phyloP scores from a whole-genome alignment of 2,888 invertebrate genomes.

The Athripsodes cinereus region DNA sequence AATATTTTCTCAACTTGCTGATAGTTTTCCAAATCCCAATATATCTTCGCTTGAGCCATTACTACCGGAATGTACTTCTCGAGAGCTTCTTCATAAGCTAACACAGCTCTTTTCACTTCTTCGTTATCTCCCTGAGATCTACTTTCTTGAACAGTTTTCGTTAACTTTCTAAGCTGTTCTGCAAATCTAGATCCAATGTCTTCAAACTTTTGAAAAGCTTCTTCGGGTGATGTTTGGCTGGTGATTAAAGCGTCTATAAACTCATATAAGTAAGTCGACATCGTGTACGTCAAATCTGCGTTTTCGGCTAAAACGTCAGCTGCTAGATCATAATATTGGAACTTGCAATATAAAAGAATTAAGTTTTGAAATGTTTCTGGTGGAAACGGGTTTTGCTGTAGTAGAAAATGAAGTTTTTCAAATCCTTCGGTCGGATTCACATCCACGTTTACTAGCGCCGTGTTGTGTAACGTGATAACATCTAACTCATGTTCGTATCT shows the following conservation, averaged over 20 bases:
- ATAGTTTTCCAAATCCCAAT: slow-evolving; percentile 96
- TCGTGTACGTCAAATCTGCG: slow-evolving; percentile 90
- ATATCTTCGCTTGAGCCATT: slow-evolving; percentile 99
- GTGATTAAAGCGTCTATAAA: slow-evolving; percentile 95
- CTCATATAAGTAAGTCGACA: slow-evolving; percentile 91
- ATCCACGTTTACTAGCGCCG: slow-evolving; percentile 87
- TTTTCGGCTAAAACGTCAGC: slow-evolving; percentile 98
- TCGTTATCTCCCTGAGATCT: slow-evolving; percentile 84
- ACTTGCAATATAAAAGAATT: slow-evolving; percentile 89
- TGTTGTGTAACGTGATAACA: slow-evolving; percentile 95
- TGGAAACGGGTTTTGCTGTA: slow-evolving; percentile 95
- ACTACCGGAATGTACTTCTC: slow-evolving; percentile 93
- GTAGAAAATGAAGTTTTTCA: slow-evolving; percentile 74
- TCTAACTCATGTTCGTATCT: slow-evolving; percentile 95
- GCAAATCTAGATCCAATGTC: slow-evolving; percentile 88
- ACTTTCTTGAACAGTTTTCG: slow-evolving; percentile 92
- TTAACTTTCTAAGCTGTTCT: slow-evolving; percentile 82
- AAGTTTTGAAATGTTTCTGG: slow-evolving; percentile 97
- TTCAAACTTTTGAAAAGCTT: slow-evolving; percentile 93
- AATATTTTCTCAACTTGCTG: slow-evolving; percentile 95
- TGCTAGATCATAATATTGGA: slow-evolving; percentile 95
- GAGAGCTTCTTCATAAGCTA: slow-evolving; percentile 85
- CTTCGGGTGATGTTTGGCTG: slow-evolving; percentile 93
- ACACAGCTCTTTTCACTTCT: slow-evolving; percentile 81
- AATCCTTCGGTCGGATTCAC: slow-evolving; percentile 87